Evolutionary conservation across 2,113 vertebrate genomes (phyloP).

Genomic region (Pachycephala philippinensis): DNA sequence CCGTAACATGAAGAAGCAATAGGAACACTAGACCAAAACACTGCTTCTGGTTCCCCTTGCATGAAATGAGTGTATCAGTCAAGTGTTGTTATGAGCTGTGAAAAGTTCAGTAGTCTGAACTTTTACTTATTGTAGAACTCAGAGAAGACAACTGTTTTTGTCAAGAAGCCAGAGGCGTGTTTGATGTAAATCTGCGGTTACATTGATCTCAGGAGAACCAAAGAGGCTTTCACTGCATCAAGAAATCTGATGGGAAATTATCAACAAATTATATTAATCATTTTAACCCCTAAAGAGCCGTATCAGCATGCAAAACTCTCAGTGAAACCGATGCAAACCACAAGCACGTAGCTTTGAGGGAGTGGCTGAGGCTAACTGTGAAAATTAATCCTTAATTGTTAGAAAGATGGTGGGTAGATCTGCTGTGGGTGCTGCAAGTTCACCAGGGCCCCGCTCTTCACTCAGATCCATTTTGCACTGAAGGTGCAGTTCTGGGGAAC

Average conservation of each 20-base stretch:
- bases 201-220: neutral
- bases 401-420: neutral
- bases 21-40: neutral
- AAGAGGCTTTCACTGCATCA: neutral
- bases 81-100: neutral
- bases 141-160: neutral
- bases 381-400: neutral
- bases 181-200: neutral
- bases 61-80: neutral
- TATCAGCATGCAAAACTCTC: neutral
- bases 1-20: neutral
- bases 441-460: neutral
- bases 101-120: neutral
- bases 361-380: neutral
- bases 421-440: neutral
- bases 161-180: neutral
- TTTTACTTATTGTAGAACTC: neutral
- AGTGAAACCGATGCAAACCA: fast-evolving
- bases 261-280: neutral
- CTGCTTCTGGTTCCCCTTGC: neutral
- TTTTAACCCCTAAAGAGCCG: neutral
- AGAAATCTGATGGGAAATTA: neutral
- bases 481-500: neutral
- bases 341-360: neutral
- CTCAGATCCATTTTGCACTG: neutral